A percentile compares a stretch with the other conserved stretches of the same genome.
Evolutionary conservation across 1,140 invertebrate species (phyloP).

Genomic region (Oncopodura yosiiana): DNA sequence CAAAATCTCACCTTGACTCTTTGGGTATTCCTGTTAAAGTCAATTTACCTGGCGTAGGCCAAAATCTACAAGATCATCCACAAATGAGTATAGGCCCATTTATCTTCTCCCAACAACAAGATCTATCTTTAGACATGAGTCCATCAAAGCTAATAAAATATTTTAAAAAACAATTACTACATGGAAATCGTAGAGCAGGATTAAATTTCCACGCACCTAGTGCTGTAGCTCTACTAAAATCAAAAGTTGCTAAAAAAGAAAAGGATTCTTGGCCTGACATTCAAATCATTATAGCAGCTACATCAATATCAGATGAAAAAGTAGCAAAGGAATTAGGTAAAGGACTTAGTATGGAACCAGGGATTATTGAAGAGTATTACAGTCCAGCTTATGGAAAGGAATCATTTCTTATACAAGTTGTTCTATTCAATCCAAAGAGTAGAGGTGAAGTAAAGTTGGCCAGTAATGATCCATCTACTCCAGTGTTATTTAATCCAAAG

Average conservation of each 20-base stretch:
- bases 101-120: too few species aligned
- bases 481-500: slow-evolving; percentile 80
- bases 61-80: slow-evolving; percentile 34
- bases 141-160: too few species aligned
- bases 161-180: too few species aligned
- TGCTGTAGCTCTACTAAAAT: too few species aligned
- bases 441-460: slow-evolving; percentile 65
- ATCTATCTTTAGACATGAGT: too few species aligned
- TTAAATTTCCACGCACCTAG: too few species aligned
- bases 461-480: slow-evolving; percentile 63
- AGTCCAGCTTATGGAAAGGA: slow-evolving; percentile 16
- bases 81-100: slow-evolving; percentile 4
- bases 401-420: slow-evolving; percentile 51
- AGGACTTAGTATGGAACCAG: slow-evolving; percentile 10
- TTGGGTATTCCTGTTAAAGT: slow-evolving; percentile 20
- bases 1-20: neutral
- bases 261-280: slow-evolving; percentile 13
- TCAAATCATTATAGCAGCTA: slow-evolving; percentile 9
- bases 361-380: slow-evolving; percentile 12
- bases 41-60: slow-evolving; percentile 43
- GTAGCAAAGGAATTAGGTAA: too few species aligned
- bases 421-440: slow-evolving; percentile 69
- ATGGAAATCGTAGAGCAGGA: too few species aligned
- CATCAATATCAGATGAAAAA: too few species aligned
- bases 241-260: too few species aligned